These are phyloP conservation scores for Oreotragus oreotragus DNA, from an alignment of 2,113 vertebrate species.

Conservation along the genomic window DNA sequence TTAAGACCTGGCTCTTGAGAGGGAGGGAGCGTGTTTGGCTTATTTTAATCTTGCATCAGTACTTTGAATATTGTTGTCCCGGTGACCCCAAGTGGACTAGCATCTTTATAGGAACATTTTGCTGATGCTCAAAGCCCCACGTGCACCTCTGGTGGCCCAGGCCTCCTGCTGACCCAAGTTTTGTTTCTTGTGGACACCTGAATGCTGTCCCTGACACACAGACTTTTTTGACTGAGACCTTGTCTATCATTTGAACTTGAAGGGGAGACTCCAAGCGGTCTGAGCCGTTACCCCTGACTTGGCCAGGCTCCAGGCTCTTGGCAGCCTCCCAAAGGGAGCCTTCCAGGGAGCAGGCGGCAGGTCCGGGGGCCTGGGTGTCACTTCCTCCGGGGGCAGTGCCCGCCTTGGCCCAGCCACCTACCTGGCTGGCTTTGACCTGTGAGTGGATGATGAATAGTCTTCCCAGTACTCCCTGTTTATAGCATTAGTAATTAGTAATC, in stretches of 20 bases:
- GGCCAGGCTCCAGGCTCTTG: neutral
- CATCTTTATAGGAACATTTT: neutral
- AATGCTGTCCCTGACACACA: neutral
- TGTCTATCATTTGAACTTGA: neutral
- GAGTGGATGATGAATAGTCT: neutral
- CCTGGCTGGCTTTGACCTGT: neutral
- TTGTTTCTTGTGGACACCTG: neutral
- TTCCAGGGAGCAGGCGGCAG: rapidly evolving
- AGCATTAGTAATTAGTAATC: neutral
- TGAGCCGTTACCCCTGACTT: neutral
- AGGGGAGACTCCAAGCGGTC: neutral
- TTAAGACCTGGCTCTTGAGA: neutral
- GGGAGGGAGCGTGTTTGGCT: neutral
- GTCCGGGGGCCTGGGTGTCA: neutral
- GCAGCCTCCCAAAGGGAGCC: neutral
- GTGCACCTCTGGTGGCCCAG: too few relatives aligned
- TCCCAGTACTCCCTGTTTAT: neutral
- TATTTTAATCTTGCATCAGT: neutral
- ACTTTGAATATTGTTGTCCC: neutral
- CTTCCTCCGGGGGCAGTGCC: neutral
- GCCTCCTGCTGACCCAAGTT: neutral
- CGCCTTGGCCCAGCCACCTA: neutral
- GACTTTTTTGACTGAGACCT: neutral
- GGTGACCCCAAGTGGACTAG: neutral
- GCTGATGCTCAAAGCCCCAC: neutral